Conservation (phyloP, 2,888 invertebrate genomes). For the Cinara cedri region DNA sequence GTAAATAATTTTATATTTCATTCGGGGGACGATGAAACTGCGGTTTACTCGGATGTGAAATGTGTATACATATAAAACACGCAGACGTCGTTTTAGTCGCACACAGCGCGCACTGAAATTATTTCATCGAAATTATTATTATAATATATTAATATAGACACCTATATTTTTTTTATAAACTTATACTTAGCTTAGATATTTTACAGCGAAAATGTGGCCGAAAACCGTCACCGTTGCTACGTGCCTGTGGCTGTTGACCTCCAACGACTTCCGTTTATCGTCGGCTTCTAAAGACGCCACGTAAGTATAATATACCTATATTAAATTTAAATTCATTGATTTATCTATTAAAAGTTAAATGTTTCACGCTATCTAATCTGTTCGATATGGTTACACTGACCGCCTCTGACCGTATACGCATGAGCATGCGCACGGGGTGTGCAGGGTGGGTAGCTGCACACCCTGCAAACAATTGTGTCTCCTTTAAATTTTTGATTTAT, state of each 20-base stretch:
- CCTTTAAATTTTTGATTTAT: too few species aligned
- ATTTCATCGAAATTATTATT: neutral
- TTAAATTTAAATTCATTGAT: too few species aligned
- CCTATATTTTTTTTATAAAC: neutral
- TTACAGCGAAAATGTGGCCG: slow-evolving; percentile 12
- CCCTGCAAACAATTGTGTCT: too few species aligned
- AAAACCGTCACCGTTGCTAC: slow-evolving; percentile 15
- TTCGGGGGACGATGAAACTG: neutral
- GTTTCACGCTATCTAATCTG: too few species aligned
- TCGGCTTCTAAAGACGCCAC: slow-evolving; percentile 21
- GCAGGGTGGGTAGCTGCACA: too few species aligned
- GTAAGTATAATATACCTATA: slow-evolving; percentile 43
- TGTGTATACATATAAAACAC: too few species aligned
- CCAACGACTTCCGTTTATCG: neutral
- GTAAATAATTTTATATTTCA: neutral
- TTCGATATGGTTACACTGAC: too few species aligned
- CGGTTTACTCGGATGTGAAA: slow-evolving; percentile 18
- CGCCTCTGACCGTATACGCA: too few species aligned
- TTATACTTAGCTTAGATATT: neutral
- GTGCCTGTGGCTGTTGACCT: slow-evolving; percentile 32
- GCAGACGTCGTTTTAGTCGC: slow-evolving; percentile 26
- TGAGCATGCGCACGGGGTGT: too few species aligned
- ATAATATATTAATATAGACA: neutral
- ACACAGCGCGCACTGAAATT: neutral
- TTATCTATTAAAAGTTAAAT: too few species aligned